Evolutionary conservation across 2,797 vertebrate genomes (phyloP), one percentile per base, ranked within the genome.

Genomic region (Bradypodion pumilum): DNA sequence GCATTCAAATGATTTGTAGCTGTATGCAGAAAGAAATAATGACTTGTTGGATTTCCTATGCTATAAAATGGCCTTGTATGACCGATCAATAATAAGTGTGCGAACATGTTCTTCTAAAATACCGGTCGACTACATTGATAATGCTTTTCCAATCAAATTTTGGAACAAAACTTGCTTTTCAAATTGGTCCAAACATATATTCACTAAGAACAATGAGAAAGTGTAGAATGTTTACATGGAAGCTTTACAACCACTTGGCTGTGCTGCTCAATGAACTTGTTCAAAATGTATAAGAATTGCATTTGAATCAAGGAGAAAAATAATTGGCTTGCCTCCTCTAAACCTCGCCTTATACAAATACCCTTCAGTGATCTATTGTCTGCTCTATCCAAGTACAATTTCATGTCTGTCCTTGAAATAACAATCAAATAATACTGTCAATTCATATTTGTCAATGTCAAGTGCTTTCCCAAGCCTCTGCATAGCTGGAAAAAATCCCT

Each of bases 341-440:
- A 37, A 56, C 37, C 4, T 74, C 60, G 44, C 19, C 74, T 5
- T 37, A 12, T 60, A 85, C 59, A 59, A 72, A 68, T 63, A 81
- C 27, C 5, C 62, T 86, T 85, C 75, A 83, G 1, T 63, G 37
- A 56, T 86, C 78, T 66, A 1, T 52, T 85, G 27, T 82, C 60
- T 32, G 1, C 7, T 42, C 3, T 56, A 0, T 70, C 80, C 79
- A 59, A 63, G 68, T 69, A 37, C 0, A 0, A 52, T 82, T 91
- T 78, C 60, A 82, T n/a, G 29, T 89, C 66, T 92, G 59, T 42
- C 76, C 87, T 92, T 91, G 79, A 92, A 91, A 84, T 1, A n/a
- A 4, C 78, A 59, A 87, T 88, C 72, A 76, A 90, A 69, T 72
- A 83, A 7, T 56, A 86, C 35, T 85, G 68, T 40, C 83, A 88